A percentile compares a stretch with the other conserved stretches of the same genome.
phyloP scores from a whole-genome alignment of 2,797 vertebrate genomes.

The Syndactyla subalaris region DNA sequence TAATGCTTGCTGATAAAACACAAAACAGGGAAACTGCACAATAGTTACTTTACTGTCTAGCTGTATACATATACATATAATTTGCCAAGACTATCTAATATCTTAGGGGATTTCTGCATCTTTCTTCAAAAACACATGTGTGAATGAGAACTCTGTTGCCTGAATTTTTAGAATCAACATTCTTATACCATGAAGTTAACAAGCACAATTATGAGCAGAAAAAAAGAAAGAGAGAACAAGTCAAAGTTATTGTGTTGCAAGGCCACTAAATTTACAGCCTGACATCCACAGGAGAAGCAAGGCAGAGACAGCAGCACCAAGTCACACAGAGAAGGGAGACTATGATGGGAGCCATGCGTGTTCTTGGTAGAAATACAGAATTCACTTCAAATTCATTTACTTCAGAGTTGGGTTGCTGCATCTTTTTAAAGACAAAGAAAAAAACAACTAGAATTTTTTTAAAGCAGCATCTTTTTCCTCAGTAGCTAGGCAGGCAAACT shows the following conservation, averaged over 20 bases:
- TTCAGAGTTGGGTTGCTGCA: constrained; percentile 9
- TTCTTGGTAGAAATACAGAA: constrained; percentile 2
- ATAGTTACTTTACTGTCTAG: not conserved
- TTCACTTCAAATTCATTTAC: constrained; percentile 19
- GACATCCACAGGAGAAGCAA: not conserved
- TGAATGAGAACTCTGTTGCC: not conserved
- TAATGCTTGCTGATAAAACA: not conserved
- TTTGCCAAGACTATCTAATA: not conserved
- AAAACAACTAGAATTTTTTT: not conserved
- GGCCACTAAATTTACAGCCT: not conserved
- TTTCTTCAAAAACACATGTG: constrained; percentile 4
- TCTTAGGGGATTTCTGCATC: not conserved
- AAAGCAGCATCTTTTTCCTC: not conserved
- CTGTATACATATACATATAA: not conserved
- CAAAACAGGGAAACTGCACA: not conserved
- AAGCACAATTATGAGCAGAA: not conserved
- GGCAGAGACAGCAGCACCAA: not conserved
- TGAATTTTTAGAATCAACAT: constrained; percentile 13
- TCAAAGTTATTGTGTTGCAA: not conserved
- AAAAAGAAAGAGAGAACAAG: not conserved
- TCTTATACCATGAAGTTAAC: not conserved
- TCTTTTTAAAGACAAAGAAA: constrained; percentile 28
- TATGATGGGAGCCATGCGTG: not conserved
- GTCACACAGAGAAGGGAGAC: not conserved
- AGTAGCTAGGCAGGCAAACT: not conserved